Evolutionary conservation across 2,113 vertebrate genomes (phyloP).

Genomic region (Syngnathus typhle): DNA sequence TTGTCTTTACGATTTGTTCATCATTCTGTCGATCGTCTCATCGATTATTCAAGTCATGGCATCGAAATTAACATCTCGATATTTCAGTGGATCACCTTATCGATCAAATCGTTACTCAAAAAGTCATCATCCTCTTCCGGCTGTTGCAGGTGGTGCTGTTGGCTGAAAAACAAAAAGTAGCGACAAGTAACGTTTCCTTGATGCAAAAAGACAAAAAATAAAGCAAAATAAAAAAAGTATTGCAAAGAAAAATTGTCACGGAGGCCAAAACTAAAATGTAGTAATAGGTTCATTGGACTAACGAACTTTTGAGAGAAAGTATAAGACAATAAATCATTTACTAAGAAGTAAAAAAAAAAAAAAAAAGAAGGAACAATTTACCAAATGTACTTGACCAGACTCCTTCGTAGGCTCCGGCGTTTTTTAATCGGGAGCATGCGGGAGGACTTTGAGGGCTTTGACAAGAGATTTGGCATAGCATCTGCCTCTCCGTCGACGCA

Average conservation of each 20-base stretch:
- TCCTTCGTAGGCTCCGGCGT: constrained; percentile 66
- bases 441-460: constrained; percentile 37
- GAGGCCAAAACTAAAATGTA: too few relatives aligned
- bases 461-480: neutral
- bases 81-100: constrained; percentile 23
- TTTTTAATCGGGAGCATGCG: constrained; percentile 42
- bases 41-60: too few relatives aligned
- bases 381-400: constrained; percentile 62
- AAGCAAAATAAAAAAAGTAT: too few relatives aligned
- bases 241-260: too few relatives aligned
- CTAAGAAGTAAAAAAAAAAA: neutral
- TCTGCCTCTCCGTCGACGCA: constrained; percentile 1
- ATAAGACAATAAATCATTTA: neutral
- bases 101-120: constrained; percentile 63
- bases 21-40: too few relatives aligned
- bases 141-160: constrained; percentile 66
- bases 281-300: too few relatives aligned
- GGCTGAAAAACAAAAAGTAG: constrained; percentile 1
- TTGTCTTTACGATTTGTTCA: too few relatives aligned
- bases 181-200: too few relatives aligned
- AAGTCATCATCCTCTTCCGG: constrained; percentile 49
- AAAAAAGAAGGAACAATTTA: constrained; percentile 39
- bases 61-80: too few relatives aligned
- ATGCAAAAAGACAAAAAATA: too few relatives aligned
- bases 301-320: neutral